These are phyloP conservation scores for Drosophila barbarae DNA, from an alignment of 2,888 invertebrate species.

Conservation along the genomic window DNA sequence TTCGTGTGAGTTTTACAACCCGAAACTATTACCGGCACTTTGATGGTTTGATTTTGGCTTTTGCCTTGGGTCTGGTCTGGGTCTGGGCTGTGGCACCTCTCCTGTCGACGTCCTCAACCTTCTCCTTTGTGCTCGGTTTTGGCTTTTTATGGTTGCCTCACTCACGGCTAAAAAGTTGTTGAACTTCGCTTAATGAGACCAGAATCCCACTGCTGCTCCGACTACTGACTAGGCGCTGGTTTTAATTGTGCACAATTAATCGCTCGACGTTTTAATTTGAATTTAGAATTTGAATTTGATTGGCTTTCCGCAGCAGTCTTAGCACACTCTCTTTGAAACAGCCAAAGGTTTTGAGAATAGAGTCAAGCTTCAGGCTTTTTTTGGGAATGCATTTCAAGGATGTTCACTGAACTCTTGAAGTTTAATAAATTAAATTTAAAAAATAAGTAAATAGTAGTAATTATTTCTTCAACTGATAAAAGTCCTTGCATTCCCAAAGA, in stretches of 20 bases:
- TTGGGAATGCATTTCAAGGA: background rate
- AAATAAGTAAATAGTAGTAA: background rate
- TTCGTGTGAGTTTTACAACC: constrained; percentile 76
- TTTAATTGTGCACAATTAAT: constrained; percentile 71
- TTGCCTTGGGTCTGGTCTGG: constrained; percentile 14
- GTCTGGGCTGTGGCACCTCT: constrained; percentile 5
- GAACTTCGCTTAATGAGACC: constrained; percentile 53
- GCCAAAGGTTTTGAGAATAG: background rate
- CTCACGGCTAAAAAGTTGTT: constrained; percentile 52
- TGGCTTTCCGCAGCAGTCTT: constrained; percentile 25
- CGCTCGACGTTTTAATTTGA: constrained; percentile 53
- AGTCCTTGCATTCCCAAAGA: background rate
- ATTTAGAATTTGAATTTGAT: constrained; percentile 50
- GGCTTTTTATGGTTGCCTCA: constrained; percentile 45
- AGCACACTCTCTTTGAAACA: constrained; percentile 2
- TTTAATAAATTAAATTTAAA: no score
- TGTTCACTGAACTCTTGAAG: background rate
- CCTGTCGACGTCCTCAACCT: constrained; percentile 8
- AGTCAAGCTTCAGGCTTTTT: constrained; percentile 2
- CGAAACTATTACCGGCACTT: constrained; percentile 72
- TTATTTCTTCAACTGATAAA: background rate
- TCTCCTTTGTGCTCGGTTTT: constrained; percentile 27
- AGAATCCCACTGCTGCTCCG: constrained; percentile 28
- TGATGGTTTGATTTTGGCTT: constrained; percentile 70
- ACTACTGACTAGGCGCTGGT: constrained; percentile 32